Conservation (phyloP, 2,113 vertebrate genomes). For the Oplegnathus fasciatus region DNA sequence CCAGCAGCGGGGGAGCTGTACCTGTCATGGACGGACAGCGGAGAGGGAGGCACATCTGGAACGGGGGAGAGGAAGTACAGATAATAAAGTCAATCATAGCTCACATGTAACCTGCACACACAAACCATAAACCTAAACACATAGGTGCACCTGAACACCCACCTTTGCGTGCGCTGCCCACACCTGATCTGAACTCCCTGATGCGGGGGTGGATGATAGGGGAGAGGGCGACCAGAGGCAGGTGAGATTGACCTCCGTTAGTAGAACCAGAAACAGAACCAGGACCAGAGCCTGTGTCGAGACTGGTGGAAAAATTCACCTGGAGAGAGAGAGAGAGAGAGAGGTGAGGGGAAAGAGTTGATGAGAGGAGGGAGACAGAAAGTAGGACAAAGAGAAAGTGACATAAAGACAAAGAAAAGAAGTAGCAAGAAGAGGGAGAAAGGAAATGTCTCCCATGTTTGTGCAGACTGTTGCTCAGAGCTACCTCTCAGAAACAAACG, state of each 20-base stretch:
- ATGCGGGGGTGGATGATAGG: constrained; percentile 97
- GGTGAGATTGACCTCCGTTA: constrained; percentile 81
- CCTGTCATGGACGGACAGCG: constrained; percentile 93
- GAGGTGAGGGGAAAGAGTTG: not conserved
- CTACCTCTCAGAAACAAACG: no score
- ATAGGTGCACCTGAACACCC: not conserved
- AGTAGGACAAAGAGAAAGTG: not conserved
- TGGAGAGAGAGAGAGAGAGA: constrained; percentile 59
- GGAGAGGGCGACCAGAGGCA: constrained; percentile 92
- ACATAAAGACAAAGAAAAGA: not conserved
- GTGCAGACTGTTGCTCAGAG: no score
- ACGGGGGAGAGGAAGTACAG: not conserved
- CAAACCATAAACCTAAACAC: not conserved
- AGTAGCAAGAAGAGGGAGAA: not conserved
- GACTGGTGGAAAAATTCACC: constrained; percentile 95
- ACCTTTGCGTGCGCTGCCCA: constrained; percentile 90
- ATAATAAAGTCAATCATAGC: fast-evolving
- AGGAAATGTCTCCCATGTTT: no score
- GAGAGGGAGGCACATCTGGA: constrained; percentile 88
- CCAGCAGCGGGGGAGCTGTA: constrained; percentile 96
- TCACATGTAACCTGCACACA: constrained; percentile 33
- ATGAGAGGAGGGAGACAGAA: not conserved
- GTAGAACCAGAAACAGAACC: constrained; percentile 51
- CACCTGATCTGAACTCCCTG: constrained; percentile 93
- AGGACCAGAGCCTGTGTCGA: constrained; percentile 85